Conservation (phyloP, 1,140 invertebrate species). For the Ectropis grisescens region DNA sequence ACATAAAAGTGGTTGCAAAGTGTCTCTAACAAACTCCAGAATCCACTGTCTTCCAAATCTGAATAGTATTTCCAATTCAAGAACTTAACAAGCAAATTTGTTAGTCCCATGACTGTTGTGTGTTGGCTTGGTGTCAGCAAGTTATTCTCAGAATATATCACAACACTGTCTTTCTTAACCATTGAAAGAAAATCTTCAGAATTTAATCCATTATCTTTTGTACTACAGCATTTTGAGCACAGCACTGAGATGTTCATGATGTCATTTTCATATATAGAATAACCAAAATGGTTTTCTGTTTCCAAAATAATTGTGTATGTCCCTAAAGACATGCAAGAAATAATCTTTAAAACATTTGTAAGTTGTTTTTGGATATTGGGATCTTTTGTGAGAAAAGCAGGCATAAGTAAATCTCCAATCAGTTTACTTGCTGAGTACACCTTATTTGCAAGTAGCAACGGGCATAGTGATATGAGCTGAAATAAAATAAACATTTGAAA, state of each 20-base stretch:
- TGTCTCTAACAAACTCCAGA: conserved; percentile 35
- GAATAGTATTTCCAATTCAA: conserved; percentile 42
- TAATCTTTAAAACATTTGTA: conserved; percentile 21
- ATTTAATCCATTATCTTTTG: conserved; percentile 6
- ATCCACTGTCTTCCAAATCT: conserved; percentile 26
- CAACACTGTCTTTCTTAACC: conserved; percentile 17
- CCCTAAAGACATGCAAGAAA: conserved; percentile 43
- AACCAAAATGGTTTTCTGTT: conserved; percentile 15
- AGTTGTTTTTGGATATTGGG: conserved; percentile 28
- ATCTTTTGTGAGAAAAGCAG: conserved; percentile 39
- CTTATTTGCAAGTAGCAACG: conserved; percentile 34
- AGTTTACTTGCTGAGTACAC: conserved; percentile 37
- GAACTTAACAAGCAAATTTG: conserved; percentile 49
- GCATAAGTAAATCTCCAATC: conserved; percentile 45
- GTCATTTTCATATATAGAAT: conserved; percentile 27
- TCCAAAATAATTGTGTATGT: conserved; percentile 22
- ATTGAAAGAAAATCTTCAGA: conserved; percentile 7
- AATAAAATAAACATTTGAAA: too few relatives aligned
- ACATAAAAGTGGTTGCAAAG: conserved; percentile 53
- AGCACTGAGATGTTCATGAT: conserved; percentile 23
- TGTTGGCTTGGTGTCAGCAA: conserved; percentile 14
- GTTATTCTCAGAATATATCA: conserved; percentile 19
- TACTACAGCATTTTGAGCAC: conserved; percentile 39
- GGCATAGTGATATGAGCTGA: conserved; percentile 34
- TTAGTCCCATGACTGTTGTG: conserved; percentile 23